phyloP scores from a whole-genome alignment of 2,888 invertebrate species.

The Chymomyza caudatula region DNA sequence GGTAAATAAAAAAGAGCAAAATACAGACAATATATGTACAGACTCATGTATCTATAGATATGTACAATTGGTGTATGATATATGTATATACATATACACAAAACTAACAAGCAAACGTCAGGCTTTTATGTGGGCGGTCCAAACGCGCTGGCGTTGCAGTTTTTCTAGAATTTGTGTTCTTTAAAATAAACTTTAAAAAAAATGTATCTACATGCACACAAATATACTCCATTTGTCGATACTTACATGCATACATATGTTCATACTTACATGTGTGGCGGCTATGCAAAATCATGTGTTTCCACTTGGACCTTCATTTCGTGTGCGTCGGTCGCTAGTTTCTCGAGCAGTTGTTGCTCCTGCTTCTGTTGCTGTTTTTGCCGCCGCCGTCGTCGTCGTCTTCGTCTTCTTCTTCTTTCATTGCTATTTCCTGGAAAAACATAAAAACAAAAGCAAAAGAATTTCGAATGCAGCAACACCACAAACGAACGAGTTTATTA shows the following conservation, averaged over 20 bases:
- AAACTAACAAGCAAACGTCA: not conserved
- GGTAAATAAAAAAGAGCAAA: constrained; percentile 56
- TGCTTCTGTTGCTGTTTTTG: constrained; percentile 41
- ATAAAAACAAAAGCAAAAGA: constrained; percentile 71
- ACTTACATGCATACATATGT: not conserved
- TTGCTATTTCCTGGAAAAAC: constrained; percentile 62
- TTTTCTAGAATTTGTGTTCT: constrained; percentile 4
- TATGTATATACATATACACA: not conserved
- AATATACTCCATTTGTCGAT: constrained; percentile 8
- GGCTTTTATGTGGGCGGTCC: not conserved
- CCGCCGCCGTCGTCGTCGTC: constrained; percentile 18
- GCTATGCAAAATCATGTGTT: constrained; percentile 41
- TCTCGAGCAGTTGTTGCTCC: constrained; percentile 14
- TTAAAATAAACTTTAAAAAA: constrained; percentile 6
- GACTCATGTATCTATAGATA: not conserved
- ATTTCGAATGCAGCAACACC: constrained; percentile 63
- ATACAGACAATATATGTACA: constrained; percentile 32
- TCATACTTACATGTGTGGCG: not conserved
- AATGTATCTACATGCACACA: not conserved
- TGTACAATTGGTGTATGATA: not conserved
- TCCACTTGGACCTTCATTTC: constrained; percentile 30
- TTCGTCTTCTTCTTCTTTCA: constrained; percentile 37
- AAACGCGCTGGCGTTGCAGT: not conserved
- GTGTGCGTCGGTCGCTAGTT: constrained; percentile 44
- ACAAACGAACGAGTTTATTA: constrained; percentile 52